These are phyloP conservation scores for Hyposoter dolosus DNA, from an alignment of 2,888 invertebrate genomes.

Conservation along the genomic window DNA sequence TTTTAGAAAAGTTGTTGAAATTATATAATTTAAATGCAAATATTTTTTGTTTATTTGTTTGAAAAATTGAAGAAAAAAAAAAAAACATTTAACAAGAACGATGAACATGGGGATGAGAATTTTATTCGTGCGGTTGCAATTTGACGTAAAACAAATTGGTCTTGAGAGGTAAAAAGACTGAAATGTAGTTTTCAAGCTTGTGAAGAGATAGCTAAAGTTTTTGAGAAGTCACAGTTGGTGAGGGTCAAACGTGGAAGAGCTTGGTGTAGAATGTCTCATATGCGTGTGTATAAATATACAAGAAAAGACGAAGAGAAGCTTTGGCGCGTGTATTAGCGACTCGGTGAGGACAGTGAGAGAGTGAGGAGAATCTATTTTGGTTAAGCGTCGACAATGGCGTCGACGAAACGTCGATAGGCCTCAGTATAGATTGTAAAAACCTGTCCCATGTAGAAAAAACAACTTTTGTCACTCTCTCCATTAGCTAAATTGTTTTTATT, in stretches of 20 bases:
- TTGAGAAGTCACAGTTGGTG: slow-evolving; percentile 37
- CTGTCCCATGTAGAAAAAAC: slow-evolving; percentile 24
- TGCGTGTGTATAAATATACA: slow-evolving; percentile 9
- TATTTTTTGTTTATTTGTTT: background rate
- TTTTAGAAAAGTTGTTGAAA: too few relatives aligned
- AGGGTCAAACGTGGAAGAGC: slow-evolving; percentile 24
- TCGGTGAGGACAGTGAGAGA: slow-evolving; percentile 52
- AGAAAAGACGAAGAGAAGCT: slow-evolving; percentile 35
- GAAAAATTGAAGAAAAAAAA: background rate
- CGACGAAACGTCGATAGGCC: slow-evolving; percentile 73
- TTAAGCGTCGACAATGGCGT: slow-evolving; percentile 69
- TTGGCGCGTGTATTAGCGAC: slow-evolving; percentile 48
- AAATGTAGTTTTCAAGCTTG: background rate
- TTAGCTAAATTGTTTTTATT: slow-evolving; percentile 40
- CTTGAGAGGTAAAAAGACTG: background rate
- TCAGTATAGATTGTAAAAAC: slow-evolving; percentile 58
- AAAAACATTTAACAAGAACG: background rate
- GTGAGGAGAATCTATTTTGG: slow-evolving; percentile 72
- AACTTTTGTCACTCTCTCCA: slow-evolving; percentile 51
- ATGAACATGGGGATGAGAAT: background rate
- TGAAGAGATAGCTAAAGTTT: background rate
- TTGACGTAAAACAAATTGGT: background rate
- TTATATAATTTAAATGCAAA: background rate
- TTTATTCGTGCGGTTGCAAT: background rate
- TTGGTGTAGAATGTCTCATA: slow-evolving; percentile 19